These are phyloP conservation scores for Sarcoramphus papa DNA, from an alignment of 2,797 vertebrate species.

Conservation along the genomic window DNA sequence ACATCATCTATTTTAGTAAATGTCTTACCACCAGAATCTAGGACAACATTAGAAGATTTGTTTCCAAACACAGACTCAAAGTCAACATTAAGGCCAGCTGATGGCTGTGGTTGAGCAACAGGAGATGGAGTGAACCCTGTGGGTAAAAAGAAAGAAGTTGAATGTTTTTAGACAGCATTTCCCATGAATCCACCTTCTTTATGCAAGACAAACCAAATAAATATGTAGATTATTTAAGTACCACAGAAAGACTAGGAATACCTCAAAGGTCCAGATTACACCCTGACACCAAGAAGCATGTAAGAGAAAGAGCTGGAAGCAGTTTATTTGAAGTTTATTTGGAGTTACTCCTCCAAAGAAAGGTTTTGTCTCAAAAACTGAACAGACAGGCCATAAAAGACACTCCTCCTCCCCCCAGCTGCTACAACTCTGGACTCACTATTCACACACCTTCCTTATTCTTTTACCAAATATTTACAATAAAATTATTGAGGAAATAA, in stretches of 20 bases:
- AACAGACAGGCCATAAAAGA: background rate
- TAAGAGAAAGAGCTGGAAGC: background rate
- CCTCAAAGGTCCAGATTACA: background rate
- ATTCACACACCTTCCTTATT: background rate
- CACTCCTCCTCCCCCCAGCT: background rate
- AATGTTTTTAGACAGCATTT: background rate
- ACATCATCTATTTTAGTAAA: background rate
- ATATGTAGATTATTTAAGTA: background rate
- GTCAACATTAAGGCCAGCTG: conserved; percentile 90
- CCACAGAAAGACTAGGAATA: background rate
- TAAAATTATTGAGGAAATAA: background rate
- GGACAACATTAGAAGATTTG: conserved; percentile 82
- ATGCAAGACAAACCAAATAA: background rate
- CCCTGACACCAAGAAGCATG: background rate
- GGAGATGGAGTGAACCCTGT: conserved; percentile 86
- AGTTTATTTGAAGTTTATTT: background rate
- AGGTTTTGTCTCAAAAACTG: background rate
- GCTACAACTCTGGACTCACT: background rate
- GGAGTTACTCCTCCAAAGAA: background rate
- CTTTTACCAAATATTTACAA: background rate
- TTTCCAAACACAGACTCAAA: conserved; percentile 97
- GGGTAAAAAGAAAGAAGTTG: background rate
- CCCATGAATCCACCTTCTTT: background rate
- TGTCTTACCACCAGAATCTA: conserved; percentile 86
- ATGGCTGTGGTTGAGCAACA: conserved; percentile 83